Base-by-base conservation (phyloP, 2,888 invertebrate species). In the Ectemnius continuus region DNA sequence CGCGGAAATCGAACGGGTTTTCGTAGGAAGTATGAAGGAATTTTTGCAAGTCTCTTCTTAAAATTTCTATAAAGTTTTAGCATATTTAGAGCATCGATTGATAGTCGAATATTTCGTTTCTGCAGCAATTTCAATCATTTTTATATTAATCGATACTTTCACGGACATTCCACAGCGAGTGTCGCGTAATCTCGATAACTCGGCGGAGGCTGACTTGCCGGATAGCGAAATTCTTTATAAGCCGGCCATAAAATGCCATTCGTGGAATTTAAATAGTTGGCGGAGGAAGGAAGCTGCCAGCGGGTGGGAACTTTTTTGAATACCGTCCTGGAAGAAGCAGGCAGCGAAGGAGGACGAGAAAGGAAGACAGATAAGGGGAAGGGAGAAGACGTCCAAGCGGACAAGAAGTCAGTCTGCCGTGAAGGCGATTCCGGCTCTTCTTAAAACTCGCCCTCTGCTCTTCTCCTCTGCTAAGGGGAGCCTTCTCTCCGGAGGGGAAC, bases 341-440 rank as follows among this genome's bases (percentile, higher is more conserved):
- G 36, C 36, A 11, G 36, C 11, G 36, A 11, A 36, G 11, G 20
- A 36, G 45, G 56, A 14, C 20, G 20, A 45, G 46, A 20, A 16
- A 56, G 62, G 61, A 64, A 65, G 36, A 48, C 48, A 66, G 48
- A 69, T 48, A 67, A 48, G 58, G 8, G 45, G 36, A 11, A 20
- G 65, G 20, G 28, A 65, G 76, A 57, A 45, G 26, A 70, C 63
- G 61, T 62, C 64, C 59, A 57, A 60, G 13, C 67, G 63, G 56
- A 70, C 72, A 70, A 66, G 75, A 72, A 78, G 78, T 61, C 85
- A 75, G 84, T 75, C 80, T 74, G 75, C 76, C 79, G 77, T 79
- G 79, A 84, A 80, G 82, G 76, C 78, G 78, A 80, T 79, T 80
- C 80, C 75, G 77, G 67, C 64, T 75, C 79, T 83, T 79, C 80